Evolutionary conservation across 2,888 invertebrate genomes (phyloP).

Genomic region (Drosophila conformis): DNA sequence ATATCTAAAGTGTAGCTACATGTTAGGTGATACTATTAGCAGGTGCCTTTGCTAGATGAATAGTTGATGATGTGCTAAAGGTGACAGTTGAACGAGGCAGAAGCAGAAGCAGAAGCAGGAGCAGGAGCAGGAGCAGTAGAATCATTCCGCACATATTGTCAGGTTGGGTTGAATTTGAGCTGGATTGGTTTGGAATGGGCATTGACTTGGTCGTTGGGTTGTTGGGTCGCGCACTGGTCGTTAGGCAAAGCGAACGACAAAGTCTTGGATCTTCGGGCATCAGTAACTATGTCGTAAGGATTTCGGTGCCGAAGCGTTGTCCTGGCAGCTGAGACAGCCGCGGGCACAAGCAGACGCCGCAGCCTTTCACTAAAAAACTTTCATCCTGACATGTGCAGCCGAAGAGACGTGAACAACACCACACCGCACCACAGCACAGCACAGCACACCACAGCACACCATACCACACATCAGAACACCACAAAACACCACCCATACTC

Average conservation of each 20-base stretch:
- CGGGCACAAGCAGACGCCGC: constrained; percentile 33
- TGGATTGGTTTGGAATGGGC: constrained; percentile 16
- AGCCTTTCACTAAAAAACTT: constrained; percentile 62
- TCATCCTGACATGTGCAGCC: constrained; percentile 74
- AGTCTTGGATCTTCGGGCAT: constrained; percentile 48
- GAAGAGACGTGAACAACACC: constrained; percentile 23
- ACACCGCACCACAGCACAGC: not conserved
- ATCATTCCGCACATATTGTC: constrained; percentile 38
- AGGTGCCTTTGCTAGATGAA: not conserved
- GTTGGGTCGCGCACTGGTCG: constrained; percentile 58
- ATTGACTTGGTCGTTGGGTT: constrained; percentile 7
- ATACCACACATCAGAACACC: not conserved
- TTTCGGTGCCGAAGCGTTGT: constrained; percentile 44
- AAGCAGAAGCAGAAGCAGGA: constrained; percentile 6
- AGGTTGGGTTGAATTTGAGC: constrained; percentile 15
- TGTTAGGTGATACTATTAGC: not conserved
- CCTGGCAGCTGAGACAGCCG: constrained; percentile 43
- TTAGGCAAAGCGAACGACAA: constrained; percentile 53
- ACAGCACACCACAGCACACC: not conserved
- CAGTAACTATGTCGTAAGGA: constrained; percentile 52
- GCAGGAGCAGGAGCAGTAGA: constrained; percentile 6
- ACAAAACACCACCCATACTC: constrained; percentile 14
- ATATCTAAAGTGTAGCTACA: not conserved
- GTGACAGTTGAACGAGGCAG: constrained; percentile 8
- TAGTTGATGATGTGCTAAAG: constrained; percentile 19